Evolutionary conservation across 2,797 vertebrate genomes (phyloP), one percentile per base, ranked within the genome.

Genomic region (Coilia nasus): DNA sequence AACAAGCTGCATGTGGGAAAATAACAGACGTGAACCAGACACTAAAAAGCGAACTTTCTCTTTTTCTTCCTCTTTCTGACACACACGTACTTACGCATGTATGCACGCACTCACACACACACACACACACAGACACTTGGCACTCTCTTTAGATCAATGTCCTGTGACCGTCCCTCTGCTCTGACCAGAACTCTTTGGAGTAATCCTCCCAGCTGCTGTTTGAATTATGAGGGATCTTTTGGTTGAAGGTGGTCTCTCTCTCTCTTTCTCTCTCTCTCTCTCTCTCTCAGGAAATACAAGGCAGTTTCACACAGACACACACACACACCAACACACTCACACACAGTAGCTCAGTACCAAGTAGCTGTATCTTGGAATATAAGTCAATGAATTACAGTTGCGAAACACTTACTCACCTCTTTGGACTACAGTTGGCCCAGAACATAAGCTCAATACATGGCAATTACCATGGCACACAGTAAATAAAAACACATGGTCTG

Each of bases 131-230:
- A 85, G 7, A 80, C n/a, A 47, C 95, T 92, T 93, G 90, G 91
- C 89, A 88, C 90, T 91, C 88, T 92, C 92, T 94, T 98, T 96
- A 97, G 97, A 97, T 97, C 97, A 97, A 92, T 89, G 91, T 92
- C 83, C 95, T 96, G 96, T 96, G 96, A 97, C 96, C 84, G 92
- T 92, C 95, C 93, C 92, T 94, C 92, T 96, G 93, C 94, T 96
- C 94, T 94, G 95, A 91, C 90, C 90, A 93, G 93, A 93, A 95
- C 94, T 96, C 94, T 96, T 96, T 94, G 94, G 94, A 94, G 91
- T 94, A 92, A 96, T 96, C 95, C 94, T 94, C 94, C 95, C 95
- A 96, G 96, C 96, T 97, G 96, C 96, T 96, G 94, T 94, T 92
- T 89, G 84, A 83, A 81, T 83, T 84, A 89, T 87, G 83, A 83